A percentile compares a stretch with the other conserved stretches of the same genome.
Conservation (phyloP, 2,113 vertebrate genomes). For the Brachyhypopomus gauderio region DNA sequence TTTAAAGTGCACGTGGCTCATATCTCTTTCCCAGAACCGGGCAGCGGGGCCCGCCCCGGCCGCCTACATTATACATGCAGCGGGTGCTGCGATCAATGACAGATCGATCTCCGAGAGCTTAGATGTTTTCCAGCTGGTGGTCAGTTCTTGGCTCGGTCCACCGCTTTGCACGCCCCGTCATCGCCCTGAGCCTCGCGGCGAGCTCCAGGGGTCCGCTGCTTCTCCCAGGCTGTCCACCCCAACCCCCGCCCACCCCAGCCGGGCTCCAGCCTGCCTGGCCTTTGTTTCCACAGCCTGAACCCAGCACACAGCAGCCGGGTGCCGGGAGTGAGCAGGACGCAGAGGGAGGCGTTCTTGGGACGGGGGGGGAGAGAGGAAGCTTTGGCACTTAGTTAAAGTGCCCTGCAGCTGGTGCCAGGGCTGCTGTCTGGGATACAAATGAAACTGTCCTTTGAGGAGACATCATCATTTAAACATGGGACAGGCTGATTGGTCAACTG, state of each 20-base stretch:
- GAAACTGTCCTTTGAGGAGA: conserved; percentile 55
- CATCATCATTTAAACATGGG: conserved; percentile 64
- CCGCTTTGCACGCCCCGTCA: conserved; percentile 71
- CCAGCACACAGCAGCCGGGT: conserved; percentile 18
- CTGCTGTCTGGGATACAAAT: conserved; percentile 59
- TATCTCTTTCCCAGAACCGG: conserved; percentile 46
- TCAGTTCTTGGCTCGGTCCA: conserved; percentile 74
- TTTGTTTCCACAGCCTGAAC: conserved; percentile 34
- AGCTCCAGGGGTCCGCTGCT: conserved; percentile 55
- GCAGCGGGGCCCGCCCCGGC: conserved; percentile 46
- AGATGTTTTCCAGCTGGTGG: conserved; percentile 76
- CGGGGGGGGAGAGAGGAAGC: conserved; percentile 38
- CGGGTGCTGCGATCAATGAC: conserved; percentile 72
- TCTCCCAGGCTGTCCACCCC: conserved; percentile 32
- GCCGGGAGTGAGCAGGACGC: not conserved
- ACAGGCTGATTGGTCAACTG: conserved; percentile 51
- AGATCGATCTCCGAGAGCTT: conserved; percentile 73
- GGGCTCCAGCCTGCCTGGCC: conserved; percentile 19
- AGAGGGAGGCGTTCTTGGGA: conserved; percentile 14
- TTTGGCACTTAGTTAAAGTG: conserved; percentile 63
- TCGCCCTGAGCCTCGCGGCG: conserved; percentile 47
- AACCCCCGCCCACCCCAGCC: not conserved
- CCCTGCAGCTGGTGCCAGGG: conserved; percentile 59
- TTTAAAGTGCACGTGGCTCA: conserved; percentile 50
- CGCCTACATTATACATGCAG: conserved; percentile 73